Evolutionary conservation across 2,888 invertebrate species (phyloP).

Genomic region (Drosophila paranaensis): DNA sequence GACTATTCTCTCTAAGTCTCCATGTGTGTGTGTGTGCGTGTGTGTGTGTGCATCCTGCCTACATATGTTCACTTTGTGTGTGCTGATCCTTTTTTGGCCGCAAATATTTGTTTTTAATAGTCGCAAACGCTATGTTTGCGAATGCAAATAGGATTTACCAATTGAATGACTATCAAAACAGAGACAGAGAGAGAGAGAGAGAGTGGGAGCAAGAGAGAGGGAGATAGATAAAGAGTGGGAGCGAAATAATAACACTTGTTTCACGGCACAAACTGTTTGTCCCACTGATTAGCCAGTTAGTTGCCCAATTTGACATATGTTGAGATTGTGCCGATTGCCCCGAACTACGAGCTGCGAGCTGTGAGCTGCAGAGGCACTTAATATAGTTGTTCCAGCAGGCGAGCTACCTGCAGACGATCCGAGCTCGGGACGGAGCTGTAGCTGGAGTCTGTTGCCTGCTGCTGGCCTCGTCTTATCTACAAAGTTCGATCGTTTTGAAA

Average conservation of each 20-base stretch:
- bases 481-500: slow-evolving; percentile 83
- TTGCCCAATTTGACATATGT: slow-evolving; percentile 81
- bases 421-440: background rate
- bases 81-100: slow-evolving; percentile 75
- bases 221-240: slow-evolving; percentile 5
- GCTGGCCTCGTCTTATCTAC: slow-evolving; percentile 67
- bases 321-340: slow-evolving; percentile 60
- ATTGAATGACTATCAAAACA: slow-evolving; percentile 31
- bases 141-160: slow-evolving; percentile 82
- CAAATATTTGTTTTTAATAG: slow-evolving; percentile 84
- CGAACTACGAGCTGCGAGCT: background rate
- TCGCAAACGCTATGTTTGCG: slow-evolving; percentile 58
- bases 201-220: background rate
- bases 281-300: slow-evolving; percentile 77
- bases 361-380: slow-evolving; percentile 22
- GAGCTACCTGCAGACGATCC: slow-evolving; percentile 35
- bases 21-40: background rate
- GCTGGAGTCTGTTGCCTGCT: slow-evolving; percentile 1
- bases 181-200: background rate
- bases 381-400: slow-evolving; percentile 29
- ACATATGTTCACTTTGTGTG: slow-evolving; percentile 82
- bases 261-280: slow-evolving; percentile 55
- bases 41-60: slow-evolving; percentile 61
- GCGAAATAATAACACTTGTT: slow-evolving; percentile 83
- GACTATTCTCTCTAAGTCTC: slow-evolving; percentile 1